Percentiles rank a stretch among this genome's conserved stretches.
Conservation (phyloP, 2,797 vertebrate genomes). For the Nothura maculosa region DNA sequence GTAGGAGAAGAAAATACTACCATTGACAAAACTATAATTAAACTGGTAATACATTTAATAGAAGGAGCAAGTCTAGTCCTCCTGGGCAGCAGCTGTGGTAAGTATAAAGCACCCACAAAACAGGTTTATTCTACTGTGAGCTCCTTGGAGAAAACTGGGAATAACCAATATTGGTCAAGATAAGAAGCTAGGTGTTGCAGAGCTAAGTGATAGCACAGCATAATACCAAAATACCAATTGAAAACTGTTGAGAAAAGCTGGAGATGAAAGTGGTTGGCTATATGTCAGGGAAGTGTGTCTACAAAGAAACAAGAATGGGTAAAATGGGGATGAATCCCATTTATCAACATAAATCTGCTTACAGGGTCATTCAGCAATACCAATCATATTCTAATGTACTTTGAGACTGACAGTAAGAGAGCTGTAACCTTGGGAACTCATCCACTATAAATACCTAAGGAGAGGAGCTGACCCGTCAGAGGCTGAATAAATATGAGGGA, state of each 20-base stretch:
- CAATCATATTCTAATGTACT: neutral
- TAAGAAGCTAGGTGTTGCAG: neutral
- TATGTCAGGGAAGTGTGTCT: neutral
- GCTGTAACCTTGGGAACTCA: neutral
- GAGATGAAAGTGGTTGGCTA: neutral
- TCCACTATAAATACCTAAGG: neutral
- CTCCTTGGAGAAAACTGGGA: neutral
- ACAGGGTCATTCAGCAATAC: neutral
- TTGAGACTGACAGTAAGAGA: neutral
- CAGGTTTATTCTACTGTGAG: neutral
- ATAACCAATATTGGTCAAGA: neutral
- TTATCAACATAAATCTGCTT: neutral
- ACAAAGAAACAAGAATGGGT: neutral
- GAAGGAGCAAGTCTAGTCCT: neutral
- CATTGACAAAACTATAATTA: neutral
- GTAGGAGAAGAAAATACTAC: neutral
- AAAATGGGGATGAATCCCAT: neutral
- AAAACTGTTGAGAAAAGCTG: neutral
- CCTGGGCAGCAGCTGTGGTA: neutral
- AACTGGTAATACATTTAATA: neutral
- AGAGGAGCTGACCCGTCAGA: neutral
- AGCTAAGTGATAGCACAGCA: neutral
- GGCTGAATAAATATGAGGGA: neutral
- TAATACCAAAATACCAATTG: neutral
- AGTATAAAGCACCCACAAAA: neutral